Conservation (phyloP, 1,140 invertebrate species). For the Zaprionus kolodkinae region DNA sequence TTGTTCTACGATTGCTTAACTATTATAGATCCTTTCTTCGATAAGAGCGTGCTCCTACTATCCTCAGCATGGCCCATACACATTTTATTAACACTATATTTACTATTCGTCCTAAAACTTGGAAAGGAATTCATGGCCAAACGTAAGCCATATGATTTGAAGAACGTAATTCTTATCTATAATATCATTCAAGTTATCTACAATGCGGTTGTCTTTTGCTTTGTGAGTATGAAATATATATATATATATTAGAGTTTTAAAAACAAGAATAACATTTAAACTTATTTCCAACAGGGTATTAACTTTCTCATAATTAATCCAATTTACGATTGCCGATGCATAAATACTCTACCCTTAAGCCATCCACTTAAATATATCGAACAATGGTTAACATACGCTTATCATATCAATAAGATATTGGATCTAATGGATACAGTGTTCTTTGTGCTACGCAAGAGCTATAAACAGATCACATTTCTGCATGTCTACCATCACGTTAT, state of each 20-base stretch:
- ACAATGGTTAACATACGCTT: constrained; percentile 17
- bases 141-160: constrained; percentile 91
- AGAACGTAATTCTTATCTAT: constrained; percentile 89
- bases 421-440: constrained; percentile 91
- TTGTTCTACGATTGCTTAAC: not conserved
- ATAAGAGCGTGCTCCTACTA: not conserved
- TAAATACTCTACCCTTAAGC: not conserved
- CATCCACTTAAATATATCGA: not conserved
- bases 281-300: not conserved
- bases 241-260: not conserved
- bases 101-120: constrained; percentile 20
- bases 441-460: constrained; percentile 93
- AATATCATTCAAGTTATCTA: constrained; percentile 88
- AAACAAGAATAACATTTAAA: not conserved
- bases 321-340: not conserved
- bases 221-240: constrained; percentile 15
- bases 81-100: not conserved
- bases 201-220: constrained; percentile 21
- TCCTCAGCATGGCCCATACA: constrained; percentile 7
- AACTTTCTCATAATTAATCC: not conserved
- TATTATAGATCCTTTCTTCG: not conserved
- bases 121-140: constrained; percentile 93
- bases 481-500: constrained; percentile 93
- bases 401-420: constrained; percentile 60
- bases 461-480: constrained; percentile 92